A percentile compares a stretch with the other conserved stretches of the same genome.
Evolutionary conservation across 2,888 invertebrate species (phyloP).

Genomic region (Ecdyonurus torrentis): DNA sequence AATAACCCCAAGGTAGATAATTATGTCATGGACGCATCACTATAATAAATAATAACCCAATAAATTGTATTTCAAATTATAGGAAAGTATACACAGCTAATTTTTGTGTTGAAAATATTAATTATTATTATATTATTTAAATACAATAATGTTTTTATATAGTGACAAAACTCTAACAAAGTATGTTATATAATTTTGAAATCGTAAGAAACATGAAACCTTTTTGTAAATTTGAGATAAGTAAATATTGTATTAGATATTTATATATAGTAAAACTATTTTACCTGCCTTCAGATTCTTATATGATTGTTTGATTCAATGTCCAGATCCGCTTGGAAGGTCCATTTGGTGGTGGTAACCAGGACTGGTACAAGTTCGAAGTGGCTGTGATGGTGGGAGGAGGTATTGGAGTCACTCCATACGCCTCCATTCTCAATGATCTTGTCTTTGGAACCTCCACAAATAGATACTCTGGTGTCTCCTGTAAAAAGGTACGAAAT

Average conservation of each 20-base stretch:
- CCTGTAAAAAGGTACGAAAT: conserved; percentile 71
- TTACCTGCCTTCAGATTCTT: too few relatives aligned
- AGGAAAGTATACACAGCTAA: not conserved
- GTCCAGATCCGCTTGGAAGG: conserved; percentile 60
- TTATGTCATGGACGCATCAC: not conserved
- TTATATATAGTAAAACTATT: too few relatives aligned
- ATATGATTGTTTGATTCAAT: conserved; percentile 8
- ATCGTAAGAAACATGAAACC: too few relatives aligned
- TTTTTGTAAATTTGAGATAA: too few relatives aligned
- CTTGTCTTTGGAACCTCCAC: conserved; percentile 92
- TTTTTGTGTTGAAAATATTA: too few relatives aligned
- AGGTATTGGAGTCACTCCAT: conserved; percentile 94
- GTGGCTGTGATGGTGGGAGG: conserved; percentile 97
- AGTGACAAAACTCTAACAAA: too few relatives aligned
- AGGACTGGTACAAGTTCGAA: conserved; percentile 97
- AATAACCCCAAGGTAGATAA: conserved; percentile 45
- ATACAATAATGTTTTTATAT: not conserved
- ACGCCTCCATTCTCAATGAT: conserved; percentile 92
- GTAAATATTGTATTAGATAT: too few relatives aligned
- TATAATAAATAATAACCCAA: too few relatives aligned
- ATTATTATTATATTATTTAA: not conserved
- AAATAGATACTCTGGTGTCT: conserved; percentile 88
- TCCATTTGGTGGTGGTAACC: conserved; percentile 94
- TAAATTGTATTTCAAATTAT: not conserved
- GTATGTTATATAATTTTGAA: too few relatives aligned